Conservation (phyloP, 37 sponge, comb jelly and placozoan species). For the Haliclona indistincta region DNA sequence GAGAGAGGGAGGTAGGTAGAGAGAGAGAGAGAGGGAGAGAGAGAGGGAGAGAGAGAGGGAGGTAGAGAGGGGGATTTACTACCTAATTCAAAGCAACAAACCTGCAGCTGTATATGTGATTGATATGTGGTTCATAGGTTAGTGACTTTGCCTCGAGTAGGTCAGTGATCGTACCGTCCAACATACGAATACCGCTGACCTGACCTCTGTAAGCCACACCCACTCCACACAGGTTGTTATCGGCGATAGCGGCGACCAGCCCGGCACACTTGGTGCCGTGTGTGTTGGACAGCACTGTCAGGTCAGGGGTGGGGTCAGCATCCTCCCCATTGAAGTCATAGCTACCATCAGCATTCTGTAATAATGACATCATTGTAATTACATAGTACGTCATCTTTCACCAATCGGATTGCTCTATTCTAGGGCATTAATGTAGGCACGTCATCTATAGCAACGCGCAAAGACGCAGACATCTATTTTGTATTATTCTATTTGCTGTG, state of each 20-base stretch:
- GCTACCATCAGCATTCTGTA: slow-evolving; percentile 58
- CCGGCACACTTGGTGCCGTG: slow-evolving; percentile 88
- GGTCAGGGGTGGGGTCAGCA: slow-evolving; percentile 59
- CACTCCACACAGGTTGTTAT: slow-evolving; percentile 72
- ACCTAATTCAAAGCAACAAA: background rate
- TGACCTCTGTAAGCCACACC: slow-evolving; percentile 72
- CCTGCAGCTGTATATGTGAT: slow-evolving; percentile 70
- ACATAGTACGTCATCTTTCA: no score
- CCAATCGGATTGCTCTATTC: no score
- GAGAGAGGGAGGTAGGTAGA: no score
- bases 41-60: background rate
- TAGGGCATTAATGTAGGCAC: no score
- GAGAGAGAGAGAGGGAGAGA: no score
- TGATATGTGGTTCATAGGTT: slow-evolving; percentile 59
- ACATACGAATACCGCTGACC: slow-evolving; percentile 72
- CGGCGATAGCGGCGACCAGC: slow-evolving; percentile 65
- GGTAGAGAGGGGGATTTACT: no score
- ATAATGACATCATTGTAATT: background rate
- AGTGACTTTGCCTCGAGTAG: slow-evolving; percentile 68
- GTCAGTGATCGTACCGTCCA: slow-evolving; percentile 75
- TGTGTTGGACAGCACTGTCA: slow-evolving; percentile 32
- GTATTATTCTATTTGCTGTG: no score
- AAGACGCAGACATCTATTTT: background rate
- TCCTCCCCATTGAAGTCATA: slow-evolving; percentile 75
- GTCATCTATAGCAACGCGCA: background rate